Evolutionary conservation across 2,888 invertebrate species (phyloP), one percentile per base, ranked within the genome.

Genomic region (Ferrisia virgata): DNA sequence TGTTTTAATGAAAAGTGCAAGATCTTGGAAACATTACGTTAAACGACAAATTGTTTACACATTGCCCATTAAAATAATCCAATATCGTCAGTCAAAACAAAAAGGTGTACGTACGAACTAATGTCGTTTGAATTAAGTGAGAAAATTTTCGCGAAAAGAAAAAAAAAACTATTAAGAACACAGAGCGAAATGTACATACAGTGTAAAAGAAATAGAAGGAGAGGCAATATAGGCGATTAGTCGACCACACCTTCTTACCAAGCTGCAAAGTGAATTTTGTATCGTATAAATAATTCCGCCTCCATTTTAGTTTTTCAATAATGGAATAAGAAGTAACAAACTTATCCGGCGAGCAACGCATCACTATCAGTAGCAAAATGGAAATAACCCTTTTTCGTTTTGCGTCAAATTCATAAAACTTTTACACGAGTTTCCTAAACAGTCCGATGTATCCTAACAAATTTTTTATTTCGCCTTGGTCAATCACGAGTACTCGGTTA

Each of bases 241-340:
- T 72, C n/a, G 33, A 18, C 72, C 72, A 72, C 72, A 72, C 72
- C 72, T 33, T 9, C 33, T 72, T 33, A 18, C 33, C 72, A 36
- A 72, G 72, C n/a, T 72, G 33, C 72, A 72, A 2, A 13, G 72
- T 72, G 72, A 72, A 72, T 72, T 72, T 72, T 25, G 72, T 72
- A 72, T 72, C 33, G 6, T 72, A 36, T 72, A 72, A 72, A 72
- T 72, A 72, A 72, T 72, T 72, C 72, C 72, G 72, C 72, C 72
- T 72, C 72, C 72, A 72, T 72, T 72, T 72, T 72, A 72, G 72
- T 72, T 72, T 72, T 72, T 72, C 72, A 72, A 72, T 72, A 72
- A 72, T 72, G 72, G 72, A 72, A 72, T 72, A 72, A 72, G 72
- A 72, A 72, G 72, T 72, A 72, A 36, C 72, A 72, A 72, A 72